phyloP scores from a whole-genome alignment of 2,888 invertebrate genomes.

The Epsilonema sp. region DNA sequence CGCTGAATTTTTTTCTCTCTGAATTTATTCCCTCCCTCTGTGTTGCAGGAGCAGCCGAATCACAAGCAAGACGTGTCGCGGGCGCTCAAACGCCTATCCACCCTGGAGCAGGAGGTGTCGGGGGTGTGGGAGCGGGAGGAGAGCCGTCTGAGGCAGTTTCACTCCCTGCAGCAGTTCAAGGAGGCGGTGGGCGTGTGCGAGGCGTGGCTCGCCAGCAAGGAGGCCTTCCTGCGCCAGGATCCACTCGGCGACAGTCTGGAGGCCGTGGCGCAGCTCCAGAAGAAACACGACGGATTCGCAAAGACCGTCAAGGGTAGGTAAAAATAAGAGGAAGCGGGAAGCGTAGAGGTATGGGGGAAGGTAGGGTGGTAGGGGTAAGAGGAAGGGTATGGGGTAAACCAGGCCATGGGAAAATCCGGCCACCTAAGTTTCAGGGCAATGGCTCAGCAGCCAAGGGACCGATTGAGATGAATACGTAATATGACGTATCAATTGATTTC shows the following conservation, averaged over 20 bases:
- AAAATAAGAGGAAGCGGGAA: too few relatives aligned
- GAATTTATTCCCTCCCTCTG: too few relatives aligned
- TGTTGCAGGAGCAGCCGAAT: constrained; percentile 20
- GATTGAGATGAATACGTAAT: too few relatives aligned
- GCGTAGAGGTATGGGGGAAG: too few relatives aligned
- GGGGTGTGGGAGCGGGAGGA: constrained; percentile 63
- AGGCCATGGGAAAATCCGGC: too few relatives aligned
- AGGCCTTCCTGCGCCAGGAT: constrained; percentile 85
- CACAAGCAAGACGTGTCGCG: constrained; percentile 23
- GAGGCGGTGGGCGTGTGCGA: constrained; percentile 45
- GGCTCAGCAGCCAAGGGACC: too few relatives aligned
- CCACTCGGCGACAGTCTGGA: constrained; percentile 57
- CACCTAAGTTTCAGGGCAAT: too few relatives aligned
- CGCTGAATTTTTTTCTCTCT: too few relatives aligned
- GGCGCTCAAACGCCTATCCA: constrained; percentile 39
- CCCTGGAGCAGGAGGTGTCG: constrained; percentile 49
- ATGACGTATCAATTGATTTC: too few relatives aligned
- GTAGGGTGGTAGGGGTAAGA: too few relatives aligned
- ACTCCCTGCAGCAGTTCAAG: constrained; percentile 28
- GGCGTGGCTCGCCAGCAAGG: constrained; percentile 76
- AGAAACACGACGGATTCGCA: constrained; percentile 79
- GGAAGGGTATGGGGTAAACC: too few relatives aligned
- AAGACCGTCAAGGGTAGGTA: constrained; percentile 58
- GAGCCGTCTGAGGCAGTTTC: constrained; percentile 51
- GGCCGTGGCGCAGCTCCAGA: constrained; percentile 64